Evolutionary conservation across 92 coral and sea anemone genomes (phyloP).

Genomic region (Phenganax subtilis): DNA sequence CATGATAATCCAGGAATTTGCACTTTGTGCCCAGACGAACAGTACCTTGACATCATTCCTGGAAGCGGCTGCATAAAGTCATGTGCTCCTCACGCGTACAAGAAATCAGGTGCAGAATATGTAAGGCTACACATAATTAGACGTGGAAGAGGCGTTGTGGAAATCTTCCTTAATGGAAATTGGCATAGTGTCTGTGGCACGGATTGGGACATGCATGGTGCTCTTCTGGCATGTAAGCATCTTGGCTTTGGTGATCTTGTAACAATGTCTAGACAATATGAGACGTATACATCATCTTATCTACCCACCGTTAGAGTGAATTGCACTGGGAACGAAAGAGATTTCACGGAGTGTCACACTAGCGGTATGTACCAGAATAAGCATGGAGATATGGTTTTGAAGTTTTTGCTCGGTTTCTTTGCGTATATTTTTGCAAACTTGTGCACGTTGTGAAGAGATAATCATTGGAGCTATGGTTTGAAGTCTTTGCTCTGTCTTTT

Average conservation of each 20-base stretch:
- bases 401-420: no score
- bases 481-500: no score
- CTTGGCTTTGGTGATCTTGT: slow-evolving; percentile 41
- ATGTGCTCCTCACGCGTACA: slow-evolving; percentile 6
- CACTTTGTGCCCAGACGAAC: slow-evolving; percentile 63
- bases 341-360: not conserved
- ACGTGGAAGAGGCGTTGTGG: slow-evolving; percentile 33
- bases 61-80: slow-evolving; percentile 20
- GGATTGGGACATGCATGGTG: slow-evolving; percentile 42
- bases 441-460: no score
- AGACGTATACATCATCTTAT: no score
- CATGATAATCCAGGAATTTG: slow-evolving; percentile 28
- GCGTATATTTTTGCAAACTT: no score
- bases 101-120: slow-evolving; percentile 30
- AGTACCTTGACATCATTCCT: slow-evolving; percentile 44
- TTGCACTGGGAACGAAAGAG: slow-evolving; percentile 3
- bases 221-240: slow-evolving; percentile 43
- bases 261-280: not conserved
- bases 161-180: slow-evolving; percentile 18
- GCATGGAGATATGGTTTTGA: no score
- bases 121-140: slow-evolving; percentile 13
- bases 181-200: slow-evolving; percentile 47
- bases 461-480: no score
- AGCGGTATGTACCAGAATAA: not conserved
- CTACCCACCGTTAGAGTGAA: not conserved